These are phyloP conservation scores for Helicoverpa armigera DNA, from an alignment of 1,140 invertebrate genomes.

Conservation along the genomic window DNA sequence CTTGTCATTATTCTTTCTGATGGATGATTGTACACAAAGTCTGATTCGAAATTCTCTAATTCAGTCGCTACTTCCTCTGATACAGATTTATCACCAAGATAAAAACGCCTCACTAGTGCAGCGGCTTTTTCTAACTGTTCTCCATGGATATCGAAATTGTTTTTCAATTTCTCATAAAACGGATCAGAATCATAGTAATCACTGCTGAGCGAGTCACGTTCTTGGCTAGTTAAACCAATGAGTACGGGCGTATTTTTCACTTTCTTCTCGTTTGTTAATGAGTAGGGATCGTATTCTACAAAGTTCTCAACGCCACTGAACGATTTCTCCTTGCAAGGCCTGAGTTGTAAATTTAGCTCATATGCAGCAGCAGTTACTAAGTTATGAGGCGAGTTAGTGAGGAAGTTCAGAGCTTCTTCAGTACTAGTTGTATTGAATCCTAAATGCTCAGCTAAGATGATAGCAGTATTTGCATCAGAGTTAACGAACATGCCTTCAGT, in stretches of 20 bases:
- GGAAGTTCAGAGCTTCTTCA: slow-evolving; percentile 71
- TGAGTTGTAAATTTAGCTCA: slow-evolving; percentile 68
- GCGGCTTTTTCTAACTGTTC: slow-evolving; percentile 62
- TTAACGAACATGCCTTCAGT: slow-evolving; percentile 72
- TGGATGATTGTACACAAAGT: slow-evolving; percentile 75
- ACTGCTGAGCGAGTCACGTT: slow-evolving; percentile 58
- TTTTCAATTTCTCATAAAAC: slow-evolving; percentile 70
- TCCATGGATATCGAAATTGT: slow-evolving; percentile 74
- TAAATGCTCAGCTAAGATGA: slow-evolving; percentile 73
- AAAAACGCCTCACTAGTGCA: slow-evolving; percentile 70
- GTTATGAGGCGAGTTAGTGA: slow-evolving; percentile 61
- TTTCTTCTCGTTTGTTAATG: slow-evolving; percentile 72
- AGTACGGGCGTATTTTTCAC: slow-evolving; percentile 73
- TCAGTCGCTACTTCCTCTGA: slow-evolving; percentile 59
- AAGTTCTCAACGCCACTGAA: slow-evolving; percentile 78
- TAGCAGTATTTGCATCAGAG: slow-evolving; percentile 67
- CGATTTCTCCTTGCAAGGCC: slow-evolving; percentile 76
- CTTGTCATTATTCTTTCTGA: slow-evolving; percentile 67
- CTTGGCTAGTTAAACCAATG: slow-evolving; percentile 75
- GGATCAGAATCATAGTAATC: slow-evolving; percentile 72
- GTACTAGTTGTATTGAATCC: slow-evolving; percentile 71
- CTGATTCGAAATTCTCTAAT: slow-evolving; percentile 73
- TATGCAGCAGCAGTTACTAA: slow-evolving; percentile 69
- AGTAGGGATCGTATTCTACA: slow-evolving; percentile 72
- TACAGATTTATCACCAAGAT: slow-evolving; percentile 74